phyloP scores from a whole-genome alignment of 1,140 invertebrate genomes.

The Megalopta genalis region DNA sequence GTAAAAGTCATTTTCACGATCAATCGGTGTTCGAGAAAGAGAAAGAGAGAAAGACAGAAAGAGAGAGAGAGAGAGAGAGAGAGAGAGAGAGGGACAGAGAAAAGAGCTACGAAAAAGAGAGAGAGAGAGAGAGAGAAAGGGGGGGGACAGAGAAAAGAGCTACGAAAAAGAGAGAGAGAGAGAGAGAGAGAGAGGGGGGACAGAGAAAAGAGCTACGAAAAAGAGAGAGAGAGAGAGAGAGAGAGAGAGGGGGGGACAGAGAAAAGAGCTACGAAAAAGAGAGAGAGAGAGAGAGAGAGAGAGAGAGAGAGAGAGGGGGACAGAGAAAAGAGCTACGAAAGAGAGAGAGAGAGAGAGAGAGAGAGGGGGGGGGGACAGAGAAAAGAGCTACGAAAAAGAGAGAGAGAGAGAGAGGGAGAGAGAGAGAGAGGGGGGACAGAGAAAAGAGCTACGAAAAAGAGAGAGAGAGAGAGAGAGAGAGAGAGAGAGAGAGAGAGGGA shows the following conservation, averaged over 20 bases:
- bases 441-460: neutral
- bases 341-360: neutral
- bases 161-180: neutral
- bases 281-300: neutral
- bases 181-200: neutral
- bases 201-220: too few relatives aligned
- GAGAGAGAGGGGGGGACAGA: too few relatives aligned
- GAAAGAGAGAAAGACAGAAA: neutral
- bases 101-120: neutral
- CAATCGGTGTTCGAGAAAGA: slow-evolving; percentile 29
- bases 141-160: neutral
- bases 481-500: neutral
- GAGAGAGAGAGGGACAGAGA: too few relatives aligned
- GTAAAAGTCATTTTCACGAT: slow-evolving; percentile 67
- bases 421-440: neutral
- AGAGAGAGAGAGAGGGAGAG: neutral
- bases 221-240: neutral
- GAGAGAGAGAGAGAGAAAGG: neutral
- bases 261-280: neutral
- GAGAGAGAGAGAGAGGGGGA: neutral
- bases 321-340: too few relatives aligned
- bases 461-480: neutral
- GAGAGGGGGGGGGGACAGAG: too few relatives aligned
- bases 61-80: neutral
- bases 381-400: neutral